A percentile compares a stretch with the other conserved stretches of the same genome.
Evolutionary conservation across 2,113 vertebrate species (phyloP).

Genomic region (Sus scrofa): DNA sequence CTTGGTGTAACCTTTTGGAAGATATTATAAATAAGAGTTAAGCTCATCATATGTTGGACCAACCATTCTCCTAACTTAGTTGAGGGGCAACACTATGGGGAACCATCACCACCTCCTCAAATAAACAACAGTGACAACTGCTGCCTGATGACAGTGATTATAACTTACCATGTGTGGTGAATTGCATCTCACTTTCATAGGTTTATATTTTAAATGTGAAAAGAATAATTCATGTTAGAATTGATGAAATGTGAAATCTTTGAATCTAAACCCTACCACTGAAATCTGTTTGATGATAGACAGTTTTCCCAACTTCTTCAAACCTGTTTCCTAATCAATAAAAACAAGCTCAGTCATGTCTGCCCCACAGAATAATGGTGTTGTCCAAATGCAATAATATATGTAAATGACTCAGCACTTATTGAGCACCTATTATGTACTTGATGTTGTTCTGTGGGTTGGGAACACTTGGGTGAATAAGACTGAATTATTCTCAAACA

Average conservation of each 20-base stretch:
- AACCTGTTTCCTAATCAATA: not conserved
- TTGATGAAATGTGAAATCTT: not conserved
- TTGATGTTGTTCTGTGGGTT: not conserved
- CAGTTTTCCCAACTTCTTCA: not conserved
- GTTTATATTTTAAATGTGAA: not conserved
- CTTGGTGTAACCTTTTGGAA: not conserved
- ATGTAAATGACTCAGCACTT: not conserved
- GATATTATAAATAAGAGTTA: conserved; percentile 20
- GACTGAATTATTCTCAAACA: not conserved
- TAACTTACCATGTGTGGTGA: not conserved
- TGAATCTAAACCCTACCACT: not conserved
- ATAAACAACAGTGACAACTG: not conserved
- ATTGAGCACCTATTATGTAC: not conserved
- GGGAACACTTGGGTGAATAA: not conserved
- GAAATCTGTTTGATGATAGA: not conserved
- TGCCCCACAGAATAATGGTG: not conserved
- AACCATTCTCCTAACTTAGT: not conserved
- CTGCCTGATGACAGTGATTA: not conserved
- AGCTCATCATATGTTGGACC: not conserved
- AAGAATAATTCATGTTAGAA: conserved; percentile 18
- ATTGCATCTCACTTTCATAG: not conserved
- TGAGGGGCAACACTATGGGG: not conserved
- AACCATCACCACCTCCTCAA: not conserved
- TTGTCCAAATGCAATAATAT: not conserved
- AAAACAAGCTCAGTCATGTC: not conserved